Evolutionary conservation across 2,113 vertebrate genomes (phyloP), one percentile per base, ranked within the genome.

Genomic region (Nyctereutes procyonoides): DNA sequence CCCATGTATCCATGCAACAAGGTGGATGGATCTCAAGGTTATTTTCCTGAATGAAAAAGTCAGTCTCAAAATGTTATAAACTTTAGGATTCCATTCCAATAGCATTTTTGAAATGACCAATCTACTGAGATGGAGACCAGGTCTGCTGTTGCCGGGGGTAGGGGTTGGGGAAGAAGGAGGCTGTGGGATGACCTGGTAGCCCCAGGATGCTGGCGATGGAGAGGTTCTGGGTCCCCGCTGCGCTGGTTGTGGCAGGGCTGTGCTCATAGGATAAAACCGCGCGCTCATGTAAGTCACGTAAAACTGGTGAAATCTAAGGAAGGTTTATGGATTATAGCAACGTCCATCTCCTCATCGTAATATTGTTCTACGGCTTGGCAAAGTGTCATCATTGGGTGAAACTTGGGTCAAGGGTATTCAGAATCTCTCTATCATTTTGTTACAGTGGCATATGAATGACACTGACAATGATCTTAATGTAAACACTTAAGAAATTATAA

Each of bases 281-380:
- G 16, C 3, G 26, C 1, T 2, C 0, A 0, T 2, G 0, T 1
- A 5, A 24, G 7, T 1, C 55, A 0, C 1, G 2, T 20, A 2
- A 14, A 11, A 3, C 14, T 0, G 20, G 28, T 24, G 71, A 32
- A 30, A 8, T 28, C 20, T 30, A 15, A 2, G 10, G 2, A n/a
- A 26, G n/a, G n/a, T 1, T 13, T 4, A 1, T 3, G 43, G 76
- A 0, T 12, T 2, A 3, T 0, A 0, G 5, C 11, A 0, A 2
- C 0, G 9, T 11, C 2, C 7, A 8, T 11, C n/a, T 69, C 8
- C 53, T 60, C 16, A 9, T 17, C 6, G 16, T 5, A 71, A 30
- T 0, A 3, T 0, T 28, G 32, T 13, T 38, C 20, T 2, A 15
- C 0, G 1, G 53, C 7, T 1, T 3, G 13, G 5, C 14, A 11